A percentile compares a stretch with the other conserved stretches of the same genome.
Evolutionary conservation across 1,140 invertebrate genomes (phyloP).

Genomic region (Tyrophagus putrescentiae): DNA sequence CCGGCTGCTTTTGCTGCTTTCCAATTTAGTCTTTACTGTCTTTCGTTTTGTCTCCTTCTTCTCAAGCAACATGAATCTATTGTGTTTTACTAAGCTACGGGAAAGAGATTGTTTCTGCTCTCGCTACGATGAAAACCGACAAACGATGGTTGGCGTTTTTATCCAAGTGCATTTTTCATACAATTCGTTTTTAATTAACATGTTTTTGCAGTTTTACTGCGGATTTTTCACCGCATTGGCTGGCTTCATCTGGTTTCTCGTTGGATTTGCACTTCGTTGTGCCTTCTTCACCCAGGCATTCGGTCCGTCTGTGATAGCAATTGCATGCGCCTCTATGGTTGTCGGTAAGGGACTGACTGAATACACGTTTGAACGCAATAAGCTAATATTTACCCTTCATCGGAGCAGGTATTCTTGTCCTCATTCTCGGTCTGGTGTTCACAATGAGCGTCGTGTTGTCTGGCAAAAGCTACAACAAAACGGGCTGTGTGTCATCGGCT

Average conservation of each 20-base stretch:
- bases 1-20: no score
- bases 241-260: constrained; percentile 11
- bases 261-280: constrained; percentile 9
- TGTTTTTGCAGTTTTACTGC: no score
- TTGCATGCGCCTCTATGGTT: constrained; percentile 7
- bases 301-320: neutral
- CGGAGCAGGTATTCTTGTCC: neutral
- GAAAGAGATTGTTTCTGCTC: constrained; percentile 10
- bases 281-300: constrained; percentile 12
- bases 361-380: no score
- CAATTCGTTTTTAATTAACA: no score
- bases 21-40: no score
- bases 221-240: constrained; percentile 10
- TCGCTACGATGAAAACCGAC: constrained; percentile 12
- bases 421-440: neutral
- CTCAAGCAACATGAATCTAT: neutral
- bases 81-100: neutral
- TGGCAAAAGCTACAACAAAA: neutral
- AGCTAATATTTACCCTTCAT: no score
- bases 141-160: no score
- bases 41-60: no score
- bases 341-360: no score
- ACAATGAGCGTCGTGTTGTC: constrained; percentile 1
- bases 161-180: no score
- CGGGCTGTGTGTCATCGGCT: neutral